A percentile compares a stretch with the other conserved stretches of the same genome.
These are phyloP conservation scores for Probosciger aterrimus DNA, from an alignment of 2,113 vertebrate genomes.

Conservation along the genomic window DNA sequence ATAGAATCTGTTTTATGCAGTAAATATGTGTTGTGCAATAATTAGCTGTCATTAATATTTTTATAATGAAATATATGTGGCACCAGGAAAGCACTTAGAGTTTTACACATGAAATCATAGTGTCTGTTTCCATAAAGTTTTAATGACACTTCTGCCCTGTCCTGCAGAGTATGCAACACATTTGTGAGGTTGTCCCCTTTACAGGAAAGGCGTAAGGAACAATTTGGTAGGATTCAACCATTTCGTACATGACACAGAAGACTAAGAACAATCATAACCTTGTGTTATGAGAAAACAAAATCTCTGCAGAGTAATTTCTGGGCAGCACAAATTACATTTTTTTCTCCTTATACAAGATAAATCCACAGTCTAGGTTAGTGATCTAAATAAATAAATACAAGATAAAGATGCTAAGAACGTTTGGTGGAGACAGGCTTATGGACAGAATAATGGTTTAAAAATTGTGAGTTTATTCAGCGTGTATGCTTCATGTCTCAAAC, in stretches of 20 bases:
- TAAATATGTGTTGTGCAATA: background rate
- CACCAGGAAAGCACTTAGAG: background rate
- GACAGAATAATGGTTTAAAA: background rate
- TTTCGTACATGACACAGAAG: background rate
- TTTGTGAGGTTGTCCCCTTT: background rate
- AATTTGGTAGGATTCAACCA: background rate
- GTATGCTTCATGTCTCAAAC: background rate
- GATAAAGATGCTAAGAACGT: background rate
- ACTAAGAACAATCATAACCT: background rate
- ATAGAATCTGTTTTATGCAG: background rate
- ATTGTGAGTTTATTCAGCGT: background rate
- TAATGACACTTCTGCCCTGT: background rate
- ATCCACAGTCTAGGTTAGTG: background rate
- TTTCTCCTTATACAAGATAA: background rate
- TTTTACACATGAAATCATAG: background rate
- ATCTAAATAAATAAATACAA: background rate
- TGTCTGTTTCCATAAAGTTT: background rate
- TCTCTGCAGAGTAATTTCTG: background rate
- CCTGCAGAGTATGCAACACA: background rate
- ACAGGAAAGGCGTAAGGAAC: background rate
- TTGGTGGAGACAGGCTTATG: background rate
- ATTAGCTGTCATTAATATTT: background rate
- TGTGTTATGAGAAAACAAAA: background rate
- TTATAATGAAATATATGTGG: conserved; percentile 4
- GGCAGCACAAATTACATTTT: background rate